phyloP scores from a whole-genome alignment of 2,888 invertebrate species.

The Caradrina clavipalpis region DNA sequence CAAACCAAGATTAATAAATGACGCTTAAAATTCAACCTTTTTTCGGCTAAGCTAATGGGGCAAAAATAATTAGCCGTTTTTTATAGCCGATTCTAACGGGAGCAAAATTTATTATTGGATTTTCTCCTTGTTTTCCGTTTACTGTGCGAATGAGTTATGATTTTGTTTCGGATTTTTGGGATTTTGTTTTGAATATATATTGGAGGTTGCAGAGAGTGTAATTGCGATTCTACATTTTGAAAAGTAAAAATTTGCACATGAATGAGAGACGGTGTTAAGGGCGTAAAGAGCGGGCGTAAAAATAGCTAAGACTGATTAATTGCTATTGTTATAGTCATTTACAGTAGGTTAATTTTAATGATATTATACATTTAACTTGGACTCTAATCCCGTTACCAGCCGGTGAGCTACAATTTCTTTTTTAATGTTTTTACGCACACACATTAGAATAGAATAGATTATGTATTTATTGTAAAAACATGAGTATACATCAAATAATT shows the following conservation, averaged over 20 bases:
- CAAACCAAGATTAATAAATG: conserved; percentile 87
- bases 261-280: too few species aligned
- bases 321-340: too few species aligned
- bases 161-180: conserved; percentile 35
- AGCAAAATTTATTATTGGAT: conserved; percentile 81
- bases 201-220: background rate
- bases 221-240: background rate
- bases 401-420: too few species aligned
- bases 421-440: too few species aligned
- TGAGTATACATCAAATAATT: too few species aligned
- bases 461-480: too few species aligned
- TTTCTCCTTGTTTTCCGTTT: conserved; percentile 67
- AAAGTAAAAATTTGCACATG: background rate
- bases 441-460: too few species aligned
- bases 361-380: too few species aligned
- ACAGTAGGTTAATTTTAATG: too few species aligned
- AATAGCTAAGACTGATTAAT: too few species aligned
- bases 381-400: too few species aligned
- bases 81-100: conserved; percentile 72
- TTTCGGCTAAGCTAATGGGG: conserved; percentile 88
- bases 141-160: conserved; percentile 80
- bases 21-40: conserved; percentile 89
- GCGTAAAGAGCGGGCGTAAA: too few species aligned
- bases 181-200: conserved; percentile 40
- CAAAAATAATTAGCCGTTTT: conserved; percentile 86